Conservation (phyloP, 2,797 vertebrate genomes). For the Sebastes taczanowskii region DNA sequence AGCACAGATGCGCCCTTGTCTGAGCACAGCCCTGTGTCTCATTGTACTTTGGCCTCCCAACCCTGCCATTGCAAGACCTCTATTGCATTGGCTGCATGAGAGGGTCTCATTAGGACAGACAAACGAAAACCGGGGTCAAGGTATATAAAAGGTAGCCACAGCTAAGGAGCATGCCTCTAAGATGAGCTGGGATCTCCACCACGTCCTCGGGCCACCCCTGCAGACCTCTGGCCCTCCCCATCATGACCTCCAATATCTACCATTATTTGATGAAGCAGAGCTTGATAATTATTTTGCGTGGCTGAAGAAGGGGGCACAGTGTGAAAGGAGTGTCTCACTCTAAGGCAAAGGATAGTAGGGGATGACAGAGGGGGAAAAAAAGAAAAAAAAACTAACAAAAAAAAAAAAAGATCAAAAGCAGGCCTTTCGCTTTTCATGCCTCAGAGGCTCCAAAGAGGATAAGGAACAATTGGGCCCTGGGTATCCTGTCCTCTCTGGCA, state of each 20-base stretch:
- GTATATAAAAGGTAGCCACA: conserved; percentile 95
- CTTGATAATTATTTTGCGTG: conserved; percentile 99
- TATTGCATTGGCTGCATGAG: conserved; percentile 75
- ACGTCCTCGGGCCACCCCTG: conserved; percentile 82
- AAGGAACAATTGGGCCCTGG: conserved; percentile 97
- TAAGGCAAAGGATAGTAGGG: conserved; percentile 89
- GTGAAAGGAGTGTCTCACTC: conserved; percentile 97
- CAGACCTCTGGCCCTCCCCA: conserved; percentile 92
- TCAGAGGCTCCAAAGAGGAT: conserved; percentile 99
- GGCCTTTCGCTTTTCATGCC: conserved; percentile 98
- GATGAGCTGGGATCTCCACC: conserved; percentile 89
- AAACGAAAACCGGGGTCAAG: conserved; percentile 97
- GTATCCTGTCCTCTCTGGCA: conserved; percentile 99
- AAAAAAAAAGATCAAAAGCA: conserved; percentile 95
- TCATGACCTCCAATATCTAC: conserved; percentile 95
- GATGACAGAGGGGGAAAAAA: conserved; percentile 77
- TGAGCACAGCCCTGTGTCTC: conserved; percentile 77
- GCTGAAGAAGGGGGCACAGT: conserved; percentile 88
- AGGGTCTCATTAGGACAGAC: conserved; percentile 96
- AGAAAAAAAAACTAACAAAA: conserved; percentile 72
- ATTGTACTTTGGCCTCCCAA: conserved; percentile 85
- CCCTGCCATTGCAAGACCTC: conserved; percentile 82
- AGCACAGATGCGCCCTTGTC: conserved; percentile 86
- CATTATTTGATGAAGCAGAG: conserved; percentile 96
- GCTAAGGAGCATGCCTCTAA: conserved; percentile 91